Percentiles rank a stretch among this genome's conserved stretches.
Conservation (phyloP, 2,888 invertebrate genomes). For the Oasisia sp. region DNA sequence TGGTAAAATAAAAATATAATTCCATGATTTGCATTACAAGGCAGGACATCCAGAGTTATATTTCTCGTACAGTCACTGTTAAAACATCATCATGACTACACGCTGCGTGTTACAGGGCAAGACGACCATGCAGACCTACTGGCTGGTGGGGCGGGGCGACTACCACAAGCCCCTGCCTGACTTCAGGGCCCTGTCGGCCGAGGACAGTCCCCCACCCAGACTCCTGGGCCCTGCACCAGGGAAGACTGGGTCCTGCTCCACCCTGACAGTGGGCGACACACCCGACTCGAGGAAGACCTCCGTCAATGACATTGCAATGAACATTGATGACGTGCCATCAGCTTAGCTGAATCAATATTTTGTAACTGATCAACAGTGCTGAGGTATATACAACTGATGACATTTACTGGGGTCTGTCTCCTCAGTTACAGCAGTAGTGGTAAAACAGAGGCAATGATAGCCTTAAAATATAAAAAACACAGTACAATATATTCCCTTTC, state of each 20-base stretch:
- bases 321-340: background rate
- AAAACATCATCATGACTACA: no score
- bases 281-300: background rate
- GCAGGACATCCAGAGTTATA: conserved; percentile 45
- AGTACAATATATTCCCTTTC: background rate
- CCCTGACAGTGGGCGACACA: background rate
- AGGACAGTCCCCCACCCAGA: conserved; percentile 32
- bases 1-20: no score
- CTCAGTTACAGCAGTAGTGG: background rate
- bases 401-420: background rate
- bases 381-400: background rate
- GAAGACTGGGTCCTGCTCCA: background rate
- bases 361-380: background rate
- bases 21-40: conserved; percentile 43
- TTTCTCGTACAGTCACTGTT: no score
- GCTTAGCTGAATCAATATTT: background rate
- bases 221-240: conserved; percentile 31
- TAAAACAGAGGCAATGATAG: background rate
- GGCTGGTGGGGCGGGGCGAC: conserved; percentile 46
- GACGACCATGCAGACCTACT: conserved; percentile 55
- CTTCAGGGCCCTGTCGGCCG: conserved; percentile 27
- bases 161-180: conserved; percentile 33
- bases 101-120: conserved; percentile 49
- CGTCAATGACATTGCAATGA: conserved; percentile 4
- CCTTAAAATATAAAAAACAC: background rate